Evolutionary conservation across 1,140 invertebrate genomes (phyloP).

Genomic region (Caenorhabditis tropicalis): DNA sequence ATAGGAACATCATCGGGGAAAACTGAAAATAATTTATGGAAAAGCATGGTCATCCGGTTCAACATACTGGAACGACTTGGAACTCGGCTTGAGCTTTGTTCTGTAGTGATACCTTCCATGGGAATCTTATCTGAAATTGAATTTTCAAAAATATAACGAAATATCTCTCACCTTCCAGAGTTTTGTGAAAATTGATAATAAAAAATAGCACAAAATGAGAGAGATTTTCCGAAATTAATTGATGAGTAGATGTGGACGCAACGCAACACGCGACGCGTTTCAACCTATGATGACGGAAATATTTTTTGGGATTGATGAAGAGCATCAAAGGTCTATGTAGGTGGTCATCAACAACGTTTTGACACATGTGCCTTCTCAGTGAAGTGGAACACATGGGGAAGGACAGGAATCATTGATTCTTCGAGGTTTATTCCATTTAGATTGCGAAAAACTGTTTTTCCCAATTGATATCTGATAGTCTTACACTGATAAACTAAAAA

Average conservation of each 20-base stretch:
- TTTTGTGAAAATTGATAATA: too few relatives aligned
- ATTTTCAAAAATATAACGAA: too few relatives aligned
- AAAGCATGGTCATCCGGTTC: background rate
- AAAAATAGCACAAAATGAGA: background rate
- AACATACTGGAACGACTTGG: background rate
- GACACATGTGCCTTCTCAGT: background rate
- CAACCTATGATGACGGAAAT: slow-evolving; percentile 21
- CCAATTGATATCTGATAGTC: too few relatives aligned
- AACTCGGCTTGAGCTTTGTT: background rate
- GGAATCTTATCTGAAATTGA: background rate
- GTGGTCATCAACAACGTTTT: slow-evolving; percentile 16
- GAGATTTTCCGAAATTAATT: background rate
- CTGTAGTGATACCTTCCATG: too few relatives aligned
- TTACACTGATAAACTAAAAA: too few relatives aligned
- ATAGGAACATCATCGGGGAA: background rate
- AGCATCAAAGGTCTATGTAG: slow-evolving; percentile 33
- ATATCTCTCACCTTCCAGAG: too few relatives aligned
- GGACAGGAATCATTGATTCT: too few relatives aligned
- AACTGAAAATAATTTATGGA: background rate
- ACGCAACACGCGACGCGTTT: slow-evolving; percentile 18
- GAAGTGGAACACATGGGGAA: background rate
- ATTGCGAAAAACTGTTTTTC: too few relatives aligned
- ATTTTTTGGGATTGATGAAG: background rate
- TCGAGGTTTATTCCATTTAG: too few relatives aligned
- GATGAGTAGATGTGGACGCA: slow-evolving; percentile 34